Base-by-base conservation (phyloP, 2,888 invertebrate species). In the Standfussiana lucernea region DNA sequence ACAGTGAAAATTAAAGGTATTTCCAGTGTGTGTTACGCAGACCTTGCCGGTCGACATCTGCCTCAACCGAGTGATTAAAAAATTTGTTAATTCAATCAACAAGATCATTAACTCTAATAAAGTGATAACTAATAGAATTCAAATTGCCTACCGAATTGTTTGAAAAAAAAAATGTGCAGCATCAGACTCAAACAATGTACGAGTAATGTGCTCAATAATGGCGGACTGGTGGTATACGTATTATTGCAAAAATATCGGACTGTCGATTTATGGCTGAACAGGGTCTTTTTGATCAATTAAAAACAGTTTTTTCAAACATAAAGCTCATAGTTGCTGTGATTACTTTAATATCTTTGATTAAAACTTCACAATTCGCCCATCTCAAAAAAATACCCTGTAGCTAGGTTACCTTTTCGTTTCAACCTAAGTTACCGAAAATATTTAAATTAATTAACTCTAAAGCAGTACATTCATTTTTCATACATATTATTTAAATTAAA, bases 361-460 rank as follows among this genome's bases (percentile, higher is more conserved):
- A 28, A 37, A 47, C 18, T 37, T 47, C 8, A 24, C n/a, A 28
- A 76, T 66, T 32, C 47, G 47, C 47, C 13, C 13, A 50, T 67
- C 21, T 7, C 21, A 24, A 32, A 72, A 71, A 28, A 18, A 10
- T 15, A 45, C 7, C 21, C 47, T 37, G 50, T 32, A n/a, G 13
- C 21, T 67, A 5, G 11, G 53, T 53, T 5, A n/a, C 11, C 61
- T 50, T n/a, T 50, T 15, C 10, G 13, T 24, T 24, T 42, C 11
- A 50, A 28, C 28, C 7, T 45, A 15, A 32, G 32, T n/a, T 45
- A 71, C n/a, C 4, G 40, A 32, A 40, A 6, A 7, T 28, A 62
- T 74, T 53, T 35, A 53, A 73, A 53, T 42, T n/a, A 18, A 40
- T 21, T 45, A 35, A 61, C n/a, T 13, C 53, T 11, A 53, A 53